Evolutionary conservation across 2,797 vertebrate genomes (phyloP), one percentile per base, ranked within the genome.

Genomic region (Pseudochirops cupreus): DNA sequence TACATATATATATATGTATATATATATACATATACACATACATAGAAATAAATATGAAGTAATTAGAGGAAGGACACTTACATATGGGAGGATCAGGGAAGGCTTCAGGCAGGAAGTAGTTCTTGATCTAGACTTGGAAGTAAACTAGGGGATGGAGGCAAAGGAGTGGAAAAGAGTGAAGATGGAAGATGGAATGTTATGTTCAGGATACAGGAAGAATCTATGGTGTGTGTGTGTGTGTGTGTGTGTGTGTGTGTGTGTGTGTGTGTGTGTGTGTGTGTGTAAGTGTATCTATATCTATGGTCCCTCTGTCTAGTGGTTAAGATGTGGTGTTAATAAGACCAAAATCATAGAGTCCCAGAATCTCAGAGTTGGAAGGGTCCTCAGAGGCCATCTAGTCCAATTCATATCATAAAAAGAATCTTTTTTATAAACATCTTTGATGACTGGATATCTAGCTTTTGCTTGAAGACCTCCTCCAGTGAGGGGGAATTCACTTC

Each of bases 231-330:
- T 4, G 94, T 74, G 87, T 54, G 46, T 89, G 33, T 56, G 39
- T 46, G 13, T 74, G 52, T 56, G 57, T 4, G 24, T 9, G 28
- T 13, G 55, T 89, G 33, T 56, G 39, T 46, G 13, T 74, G 52
- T 56, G 57, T 4, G 24, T 9, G 28, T 13, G 55, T 21, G 26
- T 24, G 56, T 5, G 39, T 33, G 54, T 1, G 16, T 16, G 5
- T 11, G 56, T 28, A 62, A 67, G 33, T 1, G 33, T 2, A 9
- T 29, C 26, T 46, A 39, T 11, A 55, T 89, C 59, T 67, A 55
- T 0, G 56, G 90, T 29, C 89, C 31, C 7, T 12, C 6, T 0
- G 0, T 6, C 4, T 14, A 0, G 21, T 26, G 28, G 28, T 89
- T 14, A 10, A 0, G 21, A 33, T 0, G 2, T 4, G 7, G 33